Percentiles rank a stretch among this genome's conserved stretches.
phyloP scores from a whole-genome alignment of 2,888 invertebrate genomes.

The Leistus spinibarbis region DNA sequence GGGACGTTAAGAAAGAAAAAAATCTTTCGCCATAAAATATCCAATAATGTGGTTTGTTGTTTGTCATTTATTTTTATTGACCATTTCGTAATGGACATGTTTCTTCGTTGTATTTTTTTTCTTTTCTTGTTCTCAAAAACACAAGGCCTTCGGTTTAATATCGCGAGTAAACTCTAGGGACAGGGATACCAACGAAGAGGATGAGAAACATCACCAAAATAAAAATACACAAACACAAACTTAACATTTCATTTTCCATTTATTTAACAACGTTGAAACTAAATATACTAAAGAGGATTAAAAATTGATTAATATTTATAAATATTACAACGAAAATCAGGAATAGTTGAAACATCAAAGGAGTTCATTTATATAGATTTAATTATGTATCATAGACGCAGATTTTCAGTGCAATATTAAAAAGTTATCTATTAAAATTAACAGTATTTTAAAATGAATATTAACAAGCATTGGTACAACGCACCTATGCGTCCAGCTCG shows the following conservation, averaged over 20 bases:
- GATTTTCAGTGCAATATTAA: too few species aligned
- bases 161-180: slow-evolving; percentile 28
- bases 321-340: not conserved
- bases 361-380: not conserved
- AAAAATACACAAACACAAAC: not conserved
- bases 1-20: not conserved
- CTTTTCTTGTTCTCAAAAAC: not conserved
- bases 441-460: too few species aligned
- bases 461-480: too few species aligned
- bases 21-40: not conserved
- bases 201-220: not conserved
- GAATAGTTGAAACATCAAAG: not conserved
- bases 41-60: slow-evolving; percentile 6
- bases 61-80: slow-evolving; percentile 35
- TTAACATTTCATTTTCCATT: slow-evolving; percentile 4
- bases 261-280: not conserved
- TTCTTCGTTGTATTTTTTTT: not conserved
- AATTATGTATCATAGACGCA: too few species aligned
- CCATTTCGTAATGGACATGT: slow-evolving; percentile 30
- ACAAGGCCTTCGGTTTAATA: slow-evolving; percentile 24
- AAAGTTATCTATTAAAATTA: too few species aligned
- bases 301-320: not conserved
- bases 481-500: too few species aligned
- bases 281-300: not conserved
- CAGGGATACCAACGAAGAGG: not conserved